These are phyloP conservation scores for Enteromius paludinosus DNA, from an alignment of 2,797 vertebrate genomes.

Conservation along the genomic window DNA sequence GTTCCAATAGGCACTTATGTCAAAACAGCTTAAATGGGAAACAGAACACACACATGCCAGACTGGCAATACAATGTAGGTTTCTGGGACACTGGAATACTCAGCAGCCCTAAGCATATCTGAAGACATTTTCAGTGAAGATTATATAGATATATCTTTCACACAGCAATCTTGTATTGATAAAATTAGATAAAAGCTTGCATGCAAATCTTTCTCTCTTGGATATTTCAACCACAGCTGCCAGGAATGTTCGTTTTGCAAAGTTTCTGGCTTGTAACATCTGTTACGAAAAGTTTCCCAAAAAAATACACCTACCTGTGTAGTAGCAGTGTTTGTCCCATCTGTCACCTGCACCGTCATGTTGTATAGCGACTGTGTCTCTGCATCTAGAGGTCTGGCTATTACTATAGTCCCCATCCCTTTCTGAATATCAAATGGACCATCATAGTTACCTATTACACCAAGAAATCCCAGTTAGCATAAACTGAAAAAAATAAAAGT, in stretches of 20 bases:
- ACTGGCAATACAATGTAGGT: conserved; percentile 34
- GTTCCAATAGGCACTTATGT: conserved; percentile 5
- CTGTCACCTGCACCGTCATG: conserved; percentile 94
- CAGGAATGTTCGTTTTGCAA: conserved; percentile 2
- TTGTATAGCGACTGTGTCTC: conserved; percentile 93
- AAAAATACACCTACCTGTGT: conserved; percentile 91
- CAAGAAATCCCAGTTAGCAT: conserved; percentile 33
- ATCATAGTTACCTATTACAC: conserved; percentile 87
- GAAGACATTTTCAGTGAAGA: conserved; percentile 23
- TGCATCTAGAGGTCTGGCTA: conserved; percentile 92
- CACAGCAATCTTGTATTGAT: conserved; percentile 8
- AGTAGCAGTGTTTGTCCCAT: conserved; percentile 88
- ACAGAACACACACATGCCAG: background rate
- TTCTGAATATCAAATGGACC: conserved; percentile 93
- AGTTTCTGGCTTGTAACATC: conserved; percentile 13
- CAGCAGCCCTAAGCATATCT: conserved; percentile 1
- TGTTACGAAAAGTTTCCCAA: conserved; percentile 47
- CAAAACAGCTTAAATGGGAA: conserved; percentile 13
- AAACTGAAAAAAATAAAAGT: background rate
- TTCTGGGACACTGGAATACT: conserved; percentile 29
- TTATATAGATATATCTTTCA: conserved; percentile 18
- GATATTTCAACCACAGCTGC: conserved; percentile 7
- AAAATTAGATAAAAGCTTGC: conserved; percentile 39
- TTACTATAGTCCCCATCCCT: conserved; percentile 87
- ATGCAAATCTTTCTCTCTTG: conserved; percentile 6